Base-by-base conservation (phyloP, 2,113 vertebrate species). In the Isichthys henryi region DNA sequence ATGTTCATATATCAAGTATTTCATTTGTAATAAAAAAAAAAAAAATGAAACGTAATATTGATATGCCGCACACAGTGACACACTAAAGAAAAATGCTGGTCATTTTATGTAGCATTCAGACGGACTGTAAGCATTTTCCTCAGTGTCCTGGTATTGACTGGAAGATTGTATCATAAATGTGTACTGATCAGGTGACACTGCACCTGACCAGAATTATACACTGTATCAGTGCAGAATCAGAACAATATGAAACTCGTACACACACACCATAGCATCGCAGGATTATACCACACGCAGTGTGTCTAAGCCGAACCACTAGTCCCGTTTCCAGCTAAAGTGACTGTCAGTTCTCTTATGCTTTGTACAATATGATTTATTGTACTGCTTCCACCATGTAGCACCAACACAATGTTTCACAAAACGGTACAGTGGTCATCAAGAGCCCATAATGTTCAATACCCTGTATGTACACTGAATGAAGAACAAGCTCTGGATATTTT, bases 191-290 rank as follows among this genome's bases (percentile, higher is more conserved):
- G 66, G 53, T 84, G 58, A 82, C 58, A 89, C 88, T 46, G 85
- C 87, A 84, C 89, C 83, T 88, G 74, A 83, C 88, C 87, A 85
- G 84, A 90, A 83, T 27, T 49, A 58, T 74, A 56, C 43, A 19
- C 80, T 62, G 49, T 88, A 86, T 53, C 50, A 15, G 27, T 56
- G 74, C 48, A 52, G 49, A 50, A 17, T 27, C 66, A 7, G 11
- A 39, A 77, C n/a, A 21, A 52, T 43, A 8, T 49, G 46, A 23
- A 50, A 23, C 15, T 21, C 1, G 0, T 21, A 56, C 49, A 43
- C 35, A 80, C 74, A 77, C 27, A 77, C 11, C 74, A 43, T 2
- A 80, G 74, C 74, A 8, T 80, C 2, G 35, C 31, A 39, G 74
- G 39, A 17, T 43, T 19, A 19, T 43, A 19, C 35, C 35, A 19